phyloP scores from a whole-genome alignment of 2,113 vertebrate genomes.

The Axis porcinus region DNA sequence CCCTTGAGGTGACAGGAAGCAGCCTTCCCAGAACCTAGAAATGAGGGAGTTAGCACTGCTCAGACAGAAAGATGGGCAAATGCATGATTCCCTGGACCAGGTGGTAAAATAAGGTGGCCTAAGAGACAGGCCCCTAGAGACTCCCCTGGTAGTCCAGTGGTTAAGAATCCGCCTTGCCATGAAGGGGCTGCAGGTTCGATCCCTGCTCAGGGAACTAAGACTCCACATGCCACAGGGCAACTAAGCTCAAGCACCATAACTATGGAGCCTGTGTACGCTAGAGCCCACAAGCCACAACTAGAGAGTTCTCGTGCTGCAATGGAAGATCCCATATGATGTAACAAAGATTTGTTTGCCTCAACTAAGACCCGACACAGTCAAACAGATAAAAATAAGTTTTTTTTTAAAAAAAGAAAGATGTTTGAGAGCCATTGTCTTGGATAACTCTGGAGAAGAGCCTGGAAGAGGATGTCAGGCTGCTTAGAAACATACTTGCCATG shows the following conservation, averaged over 20 bases:
- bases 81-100: not conserved
- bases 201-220: not conserved
- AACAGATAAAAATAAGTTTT: not conserved
- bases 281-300: not conserved
- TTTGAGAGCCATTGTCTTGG: not conserved
- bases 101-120: not conserved
- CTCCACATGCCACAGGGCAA: not conserved
- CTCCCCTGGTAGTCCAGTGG: not conserved
- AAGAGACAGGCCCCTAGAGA: not conserved
- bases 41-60: not conserved
- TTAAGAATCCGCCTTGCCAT: not conserved
- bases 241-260: not conserved
- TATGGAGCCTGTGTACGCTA: not conserved
- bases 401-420: not conserved
- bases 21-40: not conserved
- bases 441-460: not conserved
- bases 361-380: not conserved
- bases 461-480: not conserved
- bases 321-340: not conserved
- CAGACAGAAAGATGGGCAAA: not conserved
- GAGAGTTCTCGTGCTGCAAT: not conserved
- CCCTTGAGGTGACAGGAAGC: rapidly evolving
- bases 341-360: not conserved
- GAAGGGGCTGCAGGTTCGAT: not conserved
- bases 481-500: not conserved